Conservation (phyloP, 1,140 invertebrate genomes). For the Ceratina calcarata region DNA sequence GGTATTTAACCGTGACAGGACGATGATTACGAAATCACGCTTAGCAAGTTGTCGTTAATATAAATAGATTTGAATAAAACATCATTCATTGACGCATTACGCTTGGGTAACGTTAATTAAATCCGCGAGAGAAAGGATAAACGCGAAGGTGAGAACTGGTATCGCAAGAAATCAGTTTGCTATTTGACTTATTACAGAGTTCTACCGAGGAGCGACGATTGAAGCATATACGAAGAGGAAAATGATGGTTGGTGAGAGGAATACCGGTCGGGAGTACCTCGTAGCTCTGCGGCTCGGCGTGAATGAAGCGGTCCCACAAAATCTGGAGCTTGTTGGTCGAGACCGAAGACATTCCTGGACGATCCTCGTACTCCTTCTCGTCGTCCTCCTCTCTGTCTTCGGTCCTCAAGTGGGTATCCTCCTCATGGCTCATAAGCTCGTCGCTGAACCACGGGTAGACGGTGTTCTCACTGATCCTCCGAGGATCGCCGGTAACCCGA, state of each 20-base stretch:
- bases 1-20: not conserved
- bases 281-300: constrained; percentile 82
- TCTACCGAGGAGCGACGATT: not conserved
- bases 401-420: constrained; percentile 51
- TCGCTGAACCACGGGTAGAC: constrained; percentile 55
- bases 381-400: constrained; percentile 60
- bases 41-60: too few relatives aligned
- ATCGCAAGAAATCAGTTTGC: not conserved
- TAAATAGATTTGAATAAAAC: not conserved
- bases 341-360: constrained; percentile 57
- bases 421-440: constrained; percentile 51
- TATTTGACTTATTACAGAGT: too few relatives aligned
- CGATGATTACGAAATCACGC: constrained; percentile 17
- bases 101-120: not conserved
- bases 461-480: constrained; percentile 31
- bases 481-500: constrained; percentile 43
- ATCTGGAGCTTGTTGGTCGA: constrained; percentile 69
- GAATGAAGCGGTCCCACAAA: constrained; percentile 83
- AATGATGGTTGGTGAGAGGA: not conserved
- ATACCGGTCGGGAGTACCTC: constrained; percentile 78
- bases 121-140: not conserved
- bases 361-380: constrained; percentile 53
- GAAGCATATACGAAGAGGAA: not conserved
- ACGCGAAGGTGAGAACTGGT: not conserved
- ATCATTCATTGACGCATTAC: not conserved